phyloP scores from a whole-genome alignment of 2,888 invertebrate species.

The Monoplex corrugatus region DNA sequence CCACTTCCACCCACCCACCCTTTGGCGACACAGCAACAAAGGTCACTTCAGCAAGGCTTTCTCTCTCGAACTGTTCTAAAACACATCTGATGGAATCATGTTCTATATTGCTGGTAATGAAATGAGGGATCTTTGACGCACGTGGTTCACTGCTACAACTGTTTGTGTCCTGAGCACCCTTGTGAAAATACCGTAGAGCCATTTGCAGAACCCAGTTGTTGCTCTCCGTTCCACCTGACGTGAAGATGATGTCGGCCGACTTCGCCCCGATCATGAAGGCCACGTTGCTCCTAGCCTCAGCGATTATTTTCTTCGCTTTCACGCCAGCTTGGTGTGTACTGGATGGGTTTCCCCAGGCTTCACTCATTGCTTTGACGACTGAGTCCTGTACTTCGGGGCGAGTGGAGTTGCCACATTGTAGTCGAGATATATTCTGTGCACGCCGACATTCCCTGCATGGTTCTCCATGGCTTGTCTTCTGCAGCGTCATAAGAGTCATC shows the following conservation, averaged over 20 bases:
- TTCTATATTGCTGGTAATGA: constrained; percentile 84
- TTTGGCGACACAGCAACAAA: constrained; percentile 39
- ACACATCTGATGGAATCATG: constrained; percentile 83
- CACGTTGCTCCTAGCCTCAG: constrained; percentile 81
- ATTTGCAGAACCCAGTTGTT: constrained; percentile 84
- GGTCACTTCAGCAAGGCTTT: constrained; percentile 76
- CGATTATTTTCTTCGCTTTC: constrained; percentile 82
- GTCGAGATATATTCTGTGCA: constrained; percentile 82
- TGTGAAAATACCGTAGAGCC: constrained; percentile 79
- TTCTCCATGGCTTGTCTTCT: no score
- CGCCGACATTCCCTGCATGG: background rate
- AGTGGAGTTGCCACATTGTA: constrained; percentile 85
- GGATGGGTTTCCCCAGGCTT: constrained; percentile 84
- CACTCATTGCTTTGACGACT: constrained; percentile 79
- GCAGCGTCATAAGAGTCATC: background rate
- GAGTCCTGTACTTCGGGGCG: constrained; percentile 82
- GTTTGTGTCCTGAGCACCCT: background rate
- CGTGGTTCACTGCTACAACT: constrained; percentile 49
- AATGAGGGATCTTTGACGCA: constrained; percentile 81
- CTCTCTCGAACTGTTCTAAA: constrained; percentile 79
- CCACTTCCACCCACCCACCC: constrained; percentile 63
- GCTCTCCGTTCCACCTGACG: constrained; percentile 85
- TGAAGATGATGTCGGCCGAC: constrained; percentile 83
- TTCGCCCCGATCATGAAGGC: constrained; percentile 82
- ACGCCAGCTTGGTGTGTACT: constrained; percentile 81